A percentile compares a stretch with the other conserved stretches of the same genome.
phyloP scores from a whole-genome alignment of 2,888 invertebrate species.

The Melanotus villosus region DNA sequence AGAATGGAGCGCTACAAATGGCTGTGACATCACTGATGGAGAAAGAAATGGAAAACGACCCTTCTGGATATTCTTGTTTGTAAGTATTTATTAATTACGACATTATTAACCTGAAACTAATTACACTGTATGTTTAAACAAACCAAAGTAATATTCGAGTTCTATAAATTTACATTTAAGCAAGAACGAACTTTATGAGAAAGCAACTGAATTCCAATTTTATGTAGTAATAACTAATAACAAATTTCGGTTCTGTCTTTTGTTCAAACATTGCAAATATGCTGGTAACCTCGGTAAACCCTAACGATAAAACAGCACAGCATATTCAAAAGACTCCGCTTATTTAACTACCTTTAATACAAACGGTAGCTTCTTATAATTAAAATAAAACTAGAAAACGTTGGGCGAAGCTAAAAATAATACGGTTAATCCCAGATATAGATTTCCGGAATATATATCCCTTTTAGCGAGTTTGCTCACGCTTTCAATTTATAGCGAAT shows the following conservation, averaged over 20 bases:
- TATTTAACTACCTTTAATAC: neutral
- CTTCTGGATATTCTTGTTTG: conserved; percentile 73
- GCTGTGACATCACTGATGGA: conserved; percentile 78
- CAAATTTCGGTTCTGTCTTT: neutral
- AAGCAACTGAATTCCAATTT: neutral
- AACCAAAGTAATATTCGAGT: neutral
- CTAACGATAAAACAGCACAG: neutral
- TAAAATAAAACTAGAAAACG: conserved; percentile 9
- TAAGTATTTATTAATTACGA: conserved; percentile 68
- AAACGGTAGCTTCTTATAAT: neutral
- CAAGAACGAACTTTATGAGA: neutral
- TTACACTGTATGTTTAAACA: too few species aligned
- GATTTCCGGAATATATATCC: neutral
- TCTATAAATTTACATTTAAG: conserved; percentile 2
- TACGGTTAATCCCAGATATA: neutral
- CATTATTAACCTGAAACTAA: too few species aligned
- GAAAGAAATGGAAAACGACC: conserved; percentile 71
- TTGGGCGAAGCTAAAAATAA: conserved; percentile 1
- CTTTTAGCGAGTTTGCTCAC: conserved; percentile 12
- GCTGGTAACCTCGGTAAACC: neutral
- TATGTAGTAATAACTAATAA: neutral
- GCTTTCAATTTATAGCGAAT: conserved; percentile 14
- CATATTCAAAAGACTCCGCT: neutral
- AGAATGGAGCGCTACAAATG: conserved; percentile 72
- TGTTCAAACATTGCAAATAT: neutral